Evolutionary conservation across 1,140 invertebrate genomes (phyloP).

Genomic region (Tigriopus japonicus): DNA sequence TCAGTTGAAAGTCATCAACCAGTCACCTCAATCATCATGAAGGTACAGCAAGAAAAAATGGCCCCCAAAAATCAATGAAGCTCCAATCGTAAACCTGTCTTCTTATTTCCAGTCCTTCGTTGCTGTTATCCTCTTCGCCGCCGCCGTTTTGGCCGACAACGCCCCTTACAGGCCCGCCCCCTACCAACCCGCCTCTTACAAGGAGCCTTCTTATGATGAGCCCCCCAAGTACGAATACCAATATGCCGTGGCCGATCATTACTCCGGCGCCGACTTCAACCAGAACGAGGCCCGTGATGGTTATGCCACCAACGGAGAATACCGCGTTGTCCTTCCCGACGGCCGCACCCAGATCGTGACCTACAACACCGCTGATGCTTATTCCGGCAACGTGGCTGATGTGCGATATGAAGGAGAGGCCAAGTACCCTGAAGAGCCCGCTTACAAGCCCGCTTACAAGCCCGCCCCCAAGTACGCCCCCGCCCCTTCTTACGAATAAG

Average conservation of each 20-base stretch:
- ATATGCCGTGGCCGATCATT: constrained; percentile 11
- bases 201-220: constrained; percentile 6
- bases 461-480: not conserved
- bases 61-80: too few relatives aligned
- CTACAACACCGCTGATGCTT: constrained; percentile 11
- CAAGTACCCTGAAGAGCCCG: too few relatives aligned
- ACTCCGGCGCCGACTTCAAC: constrained; percentile 11
- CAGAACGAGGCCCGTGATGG: constrained; percentile 16
- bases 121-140: too few relatives aligned
- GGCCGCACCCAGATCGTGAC: constrained; percentile 9
- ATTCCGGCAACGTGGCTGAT: constrained; percentile 6
- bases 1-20: too few relatives aligned
- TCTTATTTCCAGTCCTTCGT: too few relatives aligned
- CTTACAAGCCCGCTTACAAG: too few relatives aligned
- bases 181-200: not conserved
- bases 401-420: not conserved
- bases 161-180: not conserved
- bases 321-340: constrained; percentile 10
- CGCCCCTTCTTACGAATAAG: too few relatives aligned
- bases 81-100: too few relatives aligned
- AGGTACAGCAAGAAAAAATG: too few relatives aligned
- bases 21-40: too few relatives aligned
- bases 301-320: constrained; percentile 11
- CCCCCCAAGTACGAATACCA: constrained; percentile 15
- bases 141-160: too few relatives aligned